Conservation (phyloP, 2,113 vertebrate species). For the Mustelus asterias region DNA sequence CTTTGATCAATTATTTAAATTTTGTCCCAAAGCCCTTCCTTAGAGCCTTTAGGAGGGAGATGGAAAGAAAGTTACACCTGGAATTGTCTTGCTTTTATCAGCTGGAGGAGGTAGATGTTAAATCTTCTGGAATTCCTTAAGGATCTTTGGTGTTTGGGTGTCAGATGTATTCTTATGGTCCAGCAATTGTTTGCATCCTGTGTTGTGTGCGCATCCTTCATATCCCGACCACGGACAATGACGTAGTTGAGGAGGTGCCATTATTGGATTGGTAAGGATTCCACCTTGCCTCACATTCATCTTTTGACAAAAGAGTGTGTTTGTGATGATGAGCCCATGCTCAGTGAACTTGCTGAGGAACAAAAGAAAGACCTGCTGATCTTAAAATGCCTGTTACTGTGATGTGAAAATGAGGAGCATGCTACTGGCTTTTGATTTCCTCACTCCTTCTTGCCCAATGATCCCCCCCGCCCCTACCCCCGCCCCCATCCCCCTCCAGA, state of each 20-base stretch:
- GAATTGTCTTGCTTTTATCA: background rate
- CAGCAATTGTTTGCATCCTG: background rate
- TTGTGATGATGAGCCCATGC: background rate
- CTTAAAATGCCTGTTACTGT: too few relatives aligned
- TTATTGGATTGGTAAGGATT: too few relatives aligned
- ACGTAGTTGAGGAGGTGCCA: background rate
- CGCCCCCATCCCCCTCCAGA: background rate
- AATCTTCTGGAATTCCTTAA: background rate
- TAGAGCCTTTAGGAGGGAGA: background rate
- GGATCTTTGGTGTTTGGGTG: background rate
- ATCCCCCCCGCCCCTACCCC: too few relatives aligned
- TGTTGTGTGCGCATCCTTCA: background rate
- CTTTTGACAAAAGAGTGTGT: background rate
- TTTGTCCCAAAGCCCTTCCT: background rate
- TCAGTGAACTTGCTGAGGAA: background rate
- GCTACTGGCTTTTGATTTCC: background rate
- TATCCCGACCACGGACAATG: background rate
- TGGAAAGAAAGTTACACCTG: background rate
- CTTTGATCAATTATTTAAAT: background rate
- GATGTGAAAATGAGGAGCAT: background rate
- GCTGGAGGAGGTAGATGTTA: background rate
- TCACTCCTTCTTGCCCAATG: background rate
- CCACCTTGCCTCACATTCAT: too few relatives aligned
- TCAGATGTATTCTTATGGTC: background rate
- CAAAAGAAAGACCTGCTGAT: too few relatives aligned